Conservation (phyloP, 2,113 vertebrate genomes). For the Serinus canaria region DNA sequence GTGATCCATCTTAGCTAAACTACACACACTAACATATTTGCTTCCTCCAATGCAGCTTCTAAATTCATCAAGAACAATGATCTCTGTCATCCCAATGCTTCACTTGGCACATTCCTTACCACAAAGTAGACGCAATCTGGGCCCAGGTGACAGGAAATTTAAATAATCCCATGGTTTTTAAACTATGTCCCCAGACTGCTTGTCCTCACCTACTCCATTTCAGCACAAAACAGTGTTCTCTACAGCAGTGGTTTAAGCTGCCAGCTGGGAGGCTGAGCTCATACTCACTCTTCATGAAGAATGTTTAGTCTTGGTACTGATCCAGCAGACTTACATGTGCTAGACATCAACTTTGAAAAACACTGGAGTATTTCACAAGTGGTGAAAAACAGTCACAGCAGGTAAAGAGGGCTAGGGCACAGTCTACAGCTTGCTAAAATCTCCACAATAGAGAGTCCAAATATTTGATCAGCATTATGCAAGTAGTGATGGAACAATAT, state of each 20-base stretch:
- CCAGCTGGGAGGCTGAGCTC: not conserved
- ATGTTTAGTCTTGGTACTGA: not conserved
- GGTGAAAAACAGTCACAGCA: not conserved
- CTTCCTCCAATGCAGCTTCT: not conserved
- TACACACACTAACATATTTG: not conserved
- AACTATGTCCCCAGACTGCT: not conserved
- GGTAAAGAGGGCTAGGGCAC: not conserved
- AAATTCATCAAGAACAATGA: not conserved
- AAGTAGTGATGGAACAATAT: not conserved
- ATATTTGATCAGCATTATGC: not conserved
- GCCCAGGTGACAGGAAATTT: not conserved
- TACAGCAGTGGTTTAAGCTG: not conserved
- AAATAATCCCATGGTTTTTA: not conserved
- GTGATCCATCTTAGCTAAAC: not conserved
- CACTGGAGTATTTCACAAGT: not conserved
- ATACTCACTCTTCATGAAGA: not conserved
- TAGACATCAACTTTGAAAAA: not conserved
- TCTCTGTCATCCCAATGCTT: not conserved
- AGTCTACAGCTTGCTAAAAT: not conserved
- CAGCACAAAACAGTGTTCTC: not conserved
- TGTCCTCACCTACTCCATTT: not conserved
- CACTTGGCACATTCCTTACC: not conserved
- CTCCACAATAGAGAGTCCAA: not conserved
- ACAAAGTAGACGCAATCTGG: fast-evolving
- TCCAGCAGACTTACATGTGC: not conserved